These are phyloP conservation scores for Manacus vitellinus DNA, from an alignment of 2,113 vertebrate genomes.

Conservation along the genomic window DNA sequence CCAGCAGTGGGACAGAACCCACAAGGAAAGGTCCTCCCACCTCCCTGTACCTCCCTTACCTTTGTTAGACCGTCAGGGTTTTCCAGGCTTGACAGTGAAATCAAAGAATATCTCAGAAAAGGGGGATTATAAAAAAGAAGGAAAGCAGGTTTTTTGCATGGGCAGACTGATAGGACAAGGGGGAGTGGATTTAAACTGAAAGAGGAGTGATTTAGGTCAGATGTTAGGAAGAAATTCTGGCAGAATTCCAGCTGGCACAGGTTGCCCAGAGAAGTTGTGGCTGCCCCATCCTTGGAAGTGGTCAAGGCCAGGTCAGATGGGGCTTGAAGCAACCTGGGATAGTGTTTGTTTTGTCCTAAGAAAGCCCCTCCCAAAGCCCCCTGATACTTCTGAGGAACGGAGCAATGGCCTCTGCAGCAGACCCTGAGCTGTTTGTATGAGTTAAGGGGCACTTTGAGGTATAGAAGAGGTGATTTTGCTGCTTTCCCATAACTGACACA, in stretches of 20 bases:
- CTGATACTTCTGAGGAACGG: accelerated
- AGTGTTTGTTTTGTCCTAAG: neutral
- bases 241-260: neutral
- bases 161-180: neutral
- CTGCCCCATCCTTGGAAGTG: neutral
- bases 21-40: accelerated
- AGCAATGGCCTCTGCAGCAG: neutral
- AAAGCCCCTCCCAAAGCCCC: neutral
- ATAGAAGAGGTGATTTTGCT: accelerated
- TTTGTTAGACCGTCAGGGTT: neutral
- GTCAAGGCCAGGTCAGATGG: neutral
- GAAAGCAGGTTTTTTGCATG: accelerated
- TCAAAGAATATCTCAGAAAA: neutral
- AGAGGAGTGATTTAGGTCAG: neutral
- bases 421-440: neutral
- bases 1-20: neutral
- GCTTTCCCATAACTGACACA: accelerated
- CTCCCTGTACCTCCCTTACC: neutral
- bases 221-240: neutral
- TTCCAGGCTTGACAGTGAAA: neutral
- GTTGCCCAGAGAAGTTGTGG: neutral
- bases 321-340: neutral
- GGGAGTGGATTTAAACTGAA: neutral
- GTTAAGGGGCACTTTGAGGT: neutral
- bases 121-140: neutral